These are phyloP conservation scores for Drosophila malerkotliana DNA, from an alignment of 1,140 invertebrate species.

Conservation along the genomic window DNA sequence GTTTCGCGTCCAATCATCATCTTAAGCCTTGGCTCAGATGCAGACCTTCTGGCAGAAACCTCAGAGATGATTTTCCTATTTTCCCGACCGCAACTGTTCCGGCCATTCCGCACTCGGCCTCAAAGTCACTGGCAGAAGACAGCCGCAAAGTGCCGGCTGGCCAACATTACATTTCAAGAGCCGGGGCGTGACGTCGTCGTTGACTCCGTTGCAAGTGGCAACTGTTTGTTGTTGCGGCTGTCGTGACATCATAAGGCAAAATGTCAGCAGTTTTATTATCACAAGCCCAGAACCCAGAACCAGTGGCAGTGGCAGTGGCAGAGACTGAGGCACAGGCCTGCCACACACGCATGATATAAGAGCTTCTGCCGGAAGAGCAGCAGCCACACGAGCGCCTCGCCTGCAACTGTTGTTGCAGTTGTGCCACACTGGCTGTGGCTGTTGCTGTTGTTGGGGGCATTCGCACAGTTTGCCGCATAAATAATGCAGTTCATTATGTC, in stretches of 20 bases:
- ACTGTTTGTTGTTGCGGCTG: conserved; percentile 48
- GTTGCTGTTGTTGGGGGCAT: conserved; percentile 26
- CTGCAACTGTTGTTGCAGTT: conserved; percentile 38
- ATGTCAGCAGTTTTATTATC: conserved; percentile 79
- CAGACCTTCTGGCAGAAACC: neutral
- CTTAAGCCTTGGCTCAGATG: neutral
- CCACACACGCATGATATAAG: conserved; percentile 61
- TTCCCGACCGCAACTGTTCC: conserved; percentile 33
- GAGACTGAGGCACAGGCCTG: conserved; percentile 6
- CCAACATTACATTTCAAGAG: conserved; percentile 14
- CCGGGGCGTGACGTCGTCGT: conserved; percentile 23
- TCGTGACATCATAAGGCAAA: conserved; percentile 74
- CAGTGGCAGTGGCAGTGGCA: conserved; percentile 15
- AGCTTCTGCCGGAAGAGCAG: conserved; percentile 18
- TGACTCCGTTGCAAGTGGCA: conserved; percentile 16
- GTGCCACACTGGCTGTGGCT: neutral
- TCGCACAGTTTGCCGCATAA: conserved; percentile 74
- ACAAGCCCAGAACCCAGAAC: conserved; percentile 10
- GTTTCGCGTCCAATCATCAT: no score
- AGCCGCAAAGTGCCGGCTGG: conserved; percentile 23
- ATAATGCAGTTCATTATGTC: conserved; percentile 83
- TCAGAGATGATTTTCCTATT: conserved; percentile 23
- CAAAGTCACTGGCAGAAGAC: conserved; percentile 15
- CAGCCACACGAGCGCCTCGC: conserved; percentile 26
- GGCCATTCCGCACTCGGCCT: conserved; percentile 9